Percentiles rank a stretch among this genome's conserved stretches.
Conservation (phyloP, 64 coral and sea anemone genomes). For the Astreopora myriophthalma region DNA sequence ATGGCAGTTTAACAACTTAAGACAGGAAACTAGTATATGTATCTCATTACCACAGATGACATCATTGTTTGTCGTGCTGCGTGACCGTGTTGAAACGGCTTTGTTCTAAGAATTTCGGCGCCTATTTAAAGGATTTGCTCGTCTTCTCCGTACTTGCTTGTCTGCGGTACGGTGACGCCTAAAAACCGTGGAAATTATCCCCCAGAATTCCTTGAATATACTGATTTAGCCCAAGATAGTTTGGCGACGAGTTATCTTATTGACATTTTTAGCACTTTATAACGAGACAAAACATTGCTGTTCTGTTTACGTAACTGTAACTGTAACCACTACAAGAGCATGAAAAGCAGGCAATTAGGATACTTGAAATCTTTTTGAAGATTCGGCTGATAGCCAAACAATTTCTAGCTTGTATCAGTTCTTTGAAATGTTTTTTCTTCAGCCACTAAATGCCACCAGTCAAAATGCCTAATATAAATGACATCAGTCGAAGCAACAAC, state of each 20-base stretch:
- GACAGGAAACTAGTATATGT: constrained; percentile 34
- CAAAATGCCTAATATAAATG: not conserved
- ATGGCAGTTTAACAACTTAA: constrained; percentile 27
- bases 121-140: not conserved
- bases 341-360: not conserved
- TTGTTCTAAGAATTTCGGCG: not conserved
- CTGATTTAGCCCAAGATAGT: not conserved
- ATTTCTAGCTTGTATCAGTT: not conserved
- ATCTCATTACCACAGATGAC: constrained; percentile 1
- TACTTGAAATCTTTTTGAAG: not conserved
- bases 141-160: not conserved
- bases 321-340: not conserved
- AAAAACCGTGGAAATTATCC: not conserved
- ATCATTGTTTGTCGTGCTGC: not conserved
- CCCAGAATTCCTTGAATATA: not conserved
- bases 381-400: not conserved
- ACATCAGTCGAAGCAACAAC: not conserved
- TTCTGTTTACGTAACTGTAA: not conserved
- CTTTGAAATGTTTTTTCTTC: not conserved
- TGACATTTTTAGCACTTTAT: not conserved
- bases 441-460: no score
- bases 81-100: constrained; percentile 1
- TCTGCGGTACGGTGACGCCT: not conserved
- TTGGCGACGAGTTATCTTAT: not conserved
- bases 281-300: not conserved